phyloP scores from a whole-genome alignment of 2,113 vertebrate species.

The Cricetomys ansorgei region DNA sequence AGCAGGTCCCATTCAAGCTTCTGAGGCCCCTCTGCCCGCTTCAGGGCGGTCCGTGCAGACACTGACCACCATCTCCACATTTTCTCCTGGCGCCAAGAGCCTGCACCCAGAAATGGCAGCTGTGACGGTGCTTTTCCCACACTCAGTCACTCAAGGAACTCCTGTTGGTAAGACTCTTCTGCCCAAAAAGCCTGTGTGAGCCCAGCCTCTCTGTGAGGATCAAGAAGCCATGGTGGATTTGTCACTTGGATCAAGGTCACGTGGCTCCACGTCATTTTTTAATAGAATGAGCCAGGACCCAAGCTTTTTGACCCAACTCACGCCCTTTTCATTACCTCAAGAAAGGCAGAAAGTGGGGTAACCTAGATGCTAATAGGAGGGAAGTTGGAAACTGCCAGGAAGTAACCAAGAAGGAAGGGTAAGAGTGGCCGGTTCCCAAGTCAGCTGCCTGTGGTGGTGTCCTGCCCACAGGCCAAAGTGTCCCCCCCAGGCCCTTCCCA shows the following conservation, averaged over 20 bases:
- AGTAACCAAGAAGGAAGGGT: not conserved
- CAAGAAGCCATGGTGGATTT: not conserved
- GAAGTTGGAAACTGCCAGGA: not conserved
- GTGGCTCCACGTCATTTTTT: not conserved
- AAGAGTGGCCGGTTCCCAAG: rapidly evolving
- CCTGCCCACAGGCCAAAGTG: slow-evolving; percentile 50
- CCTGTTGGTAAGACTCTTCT: slow-evolving; percentile 13
- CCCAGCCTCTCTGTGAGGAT: not conserved
- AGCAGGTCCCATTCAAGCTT: not conserved
- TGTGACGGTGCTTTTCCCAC: rapidly evolving
- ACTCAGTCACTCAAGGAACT: not conserved
- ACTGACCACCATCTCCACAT: rapidly evolving
- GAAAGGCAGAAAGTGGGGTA: not conserved
- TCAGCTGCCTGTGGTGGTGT: not conserved
- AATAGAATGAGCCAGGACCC: not conserved
- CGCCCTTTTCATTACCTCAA: not conserved
- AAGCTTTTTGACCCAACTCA: not conserved
- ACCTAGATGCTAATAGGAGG: not conserved
- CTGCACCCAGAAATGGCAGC: not conserved
- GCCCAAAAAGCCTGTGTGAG: not conserved
- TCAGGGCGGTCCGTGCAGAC: not conserved
- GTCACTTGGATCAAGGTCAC: not conserved
- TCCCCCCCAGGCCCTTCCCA: slow-evolving; percentile 75
- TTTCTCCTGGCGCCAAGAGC: not conserved
- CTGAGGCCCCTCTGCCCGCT: not conserved